Conservation (phyloP, 1,140 invertebrate species). For the Penaeus chinensis region DNA sequence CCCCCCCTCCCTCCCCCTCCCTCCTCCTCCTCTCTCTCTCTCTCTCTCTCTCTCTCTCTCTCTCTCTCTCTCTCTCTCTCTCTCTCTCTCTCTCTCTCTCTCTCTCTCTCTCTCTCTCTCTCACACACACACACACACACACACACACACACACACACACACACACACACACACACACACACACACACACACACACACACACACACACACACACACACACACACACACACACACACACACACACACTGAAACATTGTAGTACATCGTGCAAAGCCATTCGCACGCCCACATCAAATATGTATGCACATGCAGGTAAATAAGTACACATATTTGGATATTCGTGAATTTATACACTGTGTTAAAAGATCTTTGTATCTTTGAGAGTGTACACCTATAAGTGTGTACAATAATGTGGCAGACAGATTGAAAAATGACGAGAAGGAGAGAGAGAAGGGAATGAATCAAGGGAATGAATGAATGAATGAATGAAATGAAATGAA, state of each 20-base stretch:
- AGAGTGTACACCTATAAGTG: no score
- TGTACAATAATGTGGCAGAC: background rate
- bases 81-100: background rate
- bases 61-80: background rate
- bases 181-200: background rate
- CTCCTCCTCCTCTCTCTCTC: background rate
- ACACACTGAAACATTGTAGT: background rate
- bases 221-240: background rate
- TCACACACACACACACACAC: background rate
- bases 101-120: slow-evolving; percentile 13
- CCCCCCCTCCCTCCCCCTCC: background rate
- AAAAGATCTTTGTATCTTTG: background rate
- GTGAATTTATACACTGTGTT: no score
- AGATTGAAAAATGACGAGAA: background rate
- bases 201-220: background rate
- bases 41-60: background rate
- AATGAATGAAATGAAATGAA: background rate
- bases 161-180: background rate
- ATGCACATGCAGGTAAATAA: no score
- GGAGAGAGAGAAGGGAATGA: background rate
- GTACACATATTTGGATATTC: background rate
- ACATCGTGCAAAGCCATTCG: background rate
- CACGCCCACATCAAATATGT: background rate
- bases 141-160: background rate
- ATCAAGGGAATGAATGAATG: no score